Evolutionary conservation across 2,113 vertebrate genomes (phyloP).

Genomic region (Oryzias melastigma): DNA sequence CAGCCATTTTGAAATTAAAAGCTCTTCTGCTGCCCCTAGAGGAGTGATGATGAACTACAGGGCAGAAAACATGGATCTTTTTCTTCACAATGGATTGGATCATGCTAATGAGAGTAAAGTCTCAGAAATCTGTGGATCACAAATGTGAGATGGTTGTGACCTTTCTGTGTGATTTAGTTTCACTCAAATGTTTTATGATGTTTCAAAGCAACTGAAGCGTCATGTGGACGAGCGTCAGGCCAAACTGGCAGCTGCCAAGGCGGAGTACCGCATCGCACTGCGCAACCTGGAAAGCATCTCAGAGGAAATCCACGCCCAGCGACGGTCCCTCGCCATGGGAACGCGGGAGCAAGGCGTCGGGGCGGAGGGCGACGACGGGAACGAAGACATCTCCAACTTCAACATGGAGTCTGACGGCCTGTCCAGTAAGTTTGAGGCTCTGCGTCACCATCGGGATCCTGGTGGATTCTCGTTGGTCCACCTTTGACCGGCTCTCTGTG

Average conservation of each 20-base stretch:
- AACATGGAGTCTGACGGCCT: slow-evolving; percentile 85
- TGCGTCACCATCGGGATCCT: background rate
- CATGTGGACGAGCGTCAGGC: slow-evolving; percentile 89
- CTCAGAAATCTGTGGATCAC: too few relatives aligned
- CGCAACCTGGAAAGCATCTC: slow-evolving; percentile 95
- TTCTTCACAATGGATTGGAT: too few relatives aligned
- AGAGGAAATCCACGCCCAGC: slow-evolving; percentile 93
- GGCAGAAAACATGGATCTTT: too few relatives aligned
- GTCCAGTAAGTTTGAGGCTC: slow-evolving; percentile 82
- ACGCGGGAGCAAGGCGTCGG: slow-evolving; percentile 90
- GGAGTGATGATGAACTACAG: too few relatives aligned
- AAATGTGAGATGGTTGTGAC: too few relatives aligned
- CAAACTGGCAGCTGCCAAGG: slow-evolving; percentile 87
- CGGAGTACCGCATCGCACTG: slow-evolving; percentile 89
- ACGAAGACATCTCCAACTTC: slow-evolving; percentile 79
- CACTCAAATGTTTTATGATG: background rate
- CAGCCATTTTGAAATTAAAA: too few relatives aligned
- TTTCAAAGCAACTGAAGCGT: slow-evolving; percentile 87
- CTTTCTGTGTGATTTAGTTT: background rate
- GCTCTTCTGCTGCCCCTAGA: too few relatives aligned
- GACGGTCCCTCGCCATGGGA: slow-evolving; percentile 86
- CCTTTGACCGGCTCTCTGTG: slow-evolving; percentile 38
- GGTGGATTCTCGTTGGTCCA: background rate
- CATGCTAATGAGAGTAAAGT: too few relatives aligned
- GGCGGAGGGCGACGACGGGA: slow-evolving; percentile 76